A percentile compares a stretch with the other conserved stretches of the same genome.
Evolutionary conservation across 2,888 invertebrate species (phyloP).

Genomic region (Timema cristinae): DNA sequence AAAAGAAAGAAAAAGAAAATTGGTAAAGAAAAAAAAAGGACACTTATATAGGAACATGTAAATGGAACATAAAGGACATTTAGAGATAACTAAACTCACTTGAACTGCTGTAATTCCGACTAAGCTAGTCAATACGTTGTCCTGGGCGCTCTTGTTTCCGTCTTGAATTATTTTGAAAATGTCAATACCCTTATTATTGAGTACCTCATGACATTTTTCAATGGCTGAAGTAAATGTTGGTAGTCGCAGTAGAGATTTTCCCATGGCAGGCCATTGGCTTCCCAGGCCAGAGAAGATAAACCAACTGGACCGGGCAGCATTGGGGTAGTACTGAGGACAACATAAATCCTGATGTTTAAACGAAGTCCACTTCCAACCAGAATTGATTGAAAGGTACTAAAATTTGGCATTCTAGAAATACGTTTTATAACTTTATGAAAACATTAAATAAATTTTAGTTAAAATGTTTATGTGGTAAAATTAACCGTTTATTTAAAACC

Average conservation of each 20-base stretch:
- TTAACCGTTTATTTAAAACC: too few relatives aligned
- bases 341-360: not conserved
- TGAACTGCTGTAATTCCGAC: conserved; percentile 68
- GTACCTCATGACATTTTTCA: conserved; percentile 57
- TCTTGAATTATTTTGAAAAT: conserved; percentile 59
- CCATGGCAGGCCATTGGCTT: conserved; percentile 85
- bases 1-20: too few relatives aligned
- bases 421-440: too few relatives aligned
- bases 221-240: conserved; percentile 71
- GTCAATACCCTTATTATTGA: conserved; percentile 61
- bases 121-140: conserved; percentile 67
- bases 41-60: too few relatives aligned
- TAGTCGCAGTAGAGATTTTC: conserved; percentile 65
- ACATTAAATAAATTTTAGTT: too few relatives aligned
- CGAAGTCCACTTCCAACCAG: too few relatives aligned
- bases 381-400: too few relatives aligned
- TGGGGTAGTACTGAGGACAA: conserved; percentile 53
- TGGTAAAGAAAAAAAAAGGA: too few relatives aligned
- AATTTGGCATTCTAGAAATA: too few relatives aligned
- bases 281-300: conserved; percentile 92
- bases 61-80: too few relatives aligned
- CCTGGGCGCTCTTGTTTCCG: conserved; percentile 57
- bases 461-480: too few relatives aligned
- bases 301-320: conserved; percentile 69
- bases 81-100: conserved; percentile 38